Conservation (phyloP, 2,888 invertebrate species). For the Eucera pruinosa region DNA sequence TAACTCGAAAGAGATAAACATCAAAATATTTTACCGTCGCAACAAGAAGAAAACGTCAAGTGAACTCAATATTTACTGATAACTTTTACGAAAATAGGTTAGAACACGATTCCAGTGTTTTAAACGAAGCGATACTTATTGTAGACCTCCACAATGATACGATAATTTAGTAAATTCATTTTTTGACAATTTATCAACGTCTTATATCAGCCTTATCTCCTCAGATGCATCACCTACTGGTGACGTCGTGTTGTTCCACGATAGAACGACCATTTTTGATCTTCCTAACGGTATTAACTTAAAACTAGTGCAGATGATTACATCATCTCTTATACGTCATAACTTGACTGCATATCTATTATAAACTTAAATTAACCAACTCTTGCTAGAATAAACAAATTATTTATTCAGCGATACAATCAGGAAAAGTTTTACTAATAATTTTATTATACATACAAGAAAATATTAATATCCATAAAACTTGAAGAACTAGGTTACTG, state of each 20-base stretch:
- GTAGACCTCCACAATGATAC: slow-evolving; percentile 10
- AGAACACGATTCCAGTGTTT: slow-evolving; percentile 33
- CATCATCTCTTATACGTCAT: neutral
- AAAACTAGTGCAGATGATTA: slow-evolving; percentile 14
- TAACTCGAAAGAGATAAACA: slow-evolving; percentile 3
- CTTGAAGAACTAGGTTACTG: neutral
- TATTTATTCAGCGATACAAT: neutral
- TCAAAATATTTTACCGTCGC: slow-evolving; percentile 13
- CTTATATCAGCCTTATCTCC: slow-evolving; percentile 44
- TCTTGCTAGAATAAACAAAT: neutral
- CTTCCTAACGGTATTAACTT: slow-evolving; percentile 32
- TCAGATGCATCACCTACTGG: slow-evolving; percentile 53
- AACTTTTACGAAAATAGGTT: slow-evolving; percentile 53
- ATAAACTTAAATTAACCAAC: slow-evolving; percentile 3
- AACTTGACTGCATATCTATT: neutral
- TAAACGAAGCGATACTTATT: slow-evolving; percentile 25
- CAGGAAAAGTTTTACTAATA: neutral
- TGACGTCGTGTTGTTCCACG: slow-evolving; percentile 59
- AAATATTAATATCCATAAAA: neutral
- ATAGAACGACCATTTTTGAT: slow-evolving; percentile 55
- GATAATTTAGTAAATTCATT: slow-evolving; percentile 14
- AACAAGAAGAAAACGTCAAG: neutral
- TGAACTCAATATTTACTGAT: slow-evolving; percentile 26
- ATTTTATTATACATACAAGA: neutral
- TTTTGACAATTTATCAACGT: slow-evolving; percentile 26